phyloP scores from a whole-genome alignment of 2,113 vertebrate species.

The Pongo abelii region DNA sequence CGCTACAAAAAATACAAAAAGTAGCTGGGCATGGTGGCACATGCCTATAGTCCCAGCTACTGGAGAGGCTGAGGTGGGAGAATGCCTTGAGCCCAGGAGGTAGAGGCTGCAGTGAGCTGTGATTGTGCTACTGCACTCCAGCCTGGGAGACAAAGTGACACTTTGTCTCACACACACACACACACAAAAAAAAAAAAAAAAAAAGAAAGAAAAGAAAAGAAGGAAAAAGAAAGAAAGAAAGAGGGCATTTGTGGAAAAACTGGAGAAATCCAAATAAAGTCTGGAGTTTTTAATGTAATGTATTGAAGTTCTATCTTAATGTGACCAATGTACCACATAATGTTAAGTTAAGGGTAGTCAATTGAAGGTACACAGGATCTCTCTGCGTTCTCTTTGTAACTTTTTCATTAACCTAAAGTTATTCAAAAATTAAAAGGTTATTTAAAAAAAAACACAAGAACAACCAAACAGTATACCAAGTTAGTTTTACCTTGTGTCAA shows the following conservation, averaged over 20 bases:
- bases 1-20: too few species aligned
- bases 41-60: too few species aligned
- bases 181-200: too few species aligned
- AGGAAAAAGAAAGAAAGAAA: rapidly evolving
- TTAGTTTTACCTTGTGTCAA: constrained; percentile 2
- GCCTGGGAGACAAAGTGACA: too few species aligned
- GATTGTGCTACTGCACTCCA: too few species aligned
- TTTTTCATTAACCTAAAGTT: neutral
- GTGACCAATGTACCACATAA: neutral
- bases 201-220: too few species aligned
- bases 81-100: too few species aligned
- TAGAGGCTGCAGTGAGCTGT: too few species aligned
- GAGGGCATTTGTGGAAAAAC: neutral
- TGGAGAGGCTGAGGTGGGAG: too few species aligned
- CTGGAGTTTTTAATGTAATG: neutral
- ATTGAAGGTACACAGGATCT: neutral
- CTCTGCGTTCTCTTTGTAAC: neutral
- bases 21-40: too few species aligned
- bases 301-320: neutral
- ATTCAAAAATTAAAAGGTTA: neutral
- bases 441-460: neutral
- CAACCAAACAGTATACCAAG: neutral
- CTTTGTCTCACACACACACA: too few species aligned
- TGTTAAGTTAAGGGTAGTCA: neutral
- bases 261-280: neutral